Evolutionary conservation across 1,140 invertebrate genomes (phyloP).

Genomic region (Chrysomallon squamiferum): DNA sequence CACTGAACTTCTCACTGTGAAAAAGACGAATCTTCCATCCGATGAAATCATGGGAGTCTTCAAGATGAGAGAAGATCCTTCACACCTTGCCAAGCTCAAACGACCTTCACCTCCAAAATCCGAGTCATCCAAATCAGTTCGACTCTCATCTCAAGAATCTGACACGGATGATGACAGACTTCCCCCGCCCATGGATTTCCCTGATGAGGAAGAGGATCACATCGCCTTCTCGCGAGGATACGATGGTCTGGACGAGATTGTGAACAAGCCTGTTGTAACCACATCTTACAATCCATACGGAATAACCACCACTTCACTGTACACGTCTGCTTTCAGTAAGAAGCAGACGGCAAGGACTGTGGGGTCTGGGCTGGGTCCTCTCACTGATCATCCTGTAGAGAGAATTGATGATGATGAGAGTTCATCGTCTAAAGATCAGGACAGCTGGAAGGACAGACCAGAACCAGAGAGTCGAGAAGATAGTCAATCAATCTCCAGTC

Average conservation of each 20-base stretch:
- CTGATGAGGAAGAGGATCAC: conserved; percentile 27
- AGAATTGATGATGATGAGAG: conserved; percentile 9
- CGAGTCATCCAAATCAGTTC: background rate
- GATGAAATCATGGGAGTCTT: conserved; percentile 50
- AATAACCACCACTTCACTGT: background rate
- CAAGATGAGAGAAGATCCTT: conserved; percentile 44
- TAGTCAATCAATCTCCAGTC: conserved; percentile 54
- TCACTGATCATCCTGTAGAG: conserved; percentile 5
- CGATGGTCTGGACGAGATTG: conserved; percentile 24
- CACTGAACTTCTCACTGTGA: conserved; percentile 30
- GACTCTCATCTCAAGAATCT: background rate
- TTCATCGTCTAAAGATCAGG: conserved; percentile 17
- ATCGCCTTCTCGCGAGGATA: conserved; percentile 26
- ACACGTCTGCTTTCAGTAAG: background rate
- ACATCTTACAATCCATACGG: conserved; percentile 25
- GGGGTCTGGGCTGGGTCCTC: background rate
- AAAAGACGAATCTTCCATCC: conserved; percentile 43
- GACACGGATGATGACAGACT: conserved; percentile 19
- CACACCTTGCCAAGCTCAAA: conserved; percentile 22
- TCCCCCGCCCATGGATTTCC: conserved; percentile 32
- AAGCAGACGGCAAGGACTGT: conserved; percentile 14
- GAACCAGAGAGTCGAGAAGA: conserved; percentile 35
- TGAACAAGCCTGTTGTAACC: conserved; percentile 9
- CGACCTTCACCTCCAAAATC: conserved; percentile 8
- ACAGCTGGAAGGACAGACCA: conserved; percentile 10